Base-by-base conservation (phyloP, 2,113 vertebrate genomes). In the Polypterus senegalus region DNA sequence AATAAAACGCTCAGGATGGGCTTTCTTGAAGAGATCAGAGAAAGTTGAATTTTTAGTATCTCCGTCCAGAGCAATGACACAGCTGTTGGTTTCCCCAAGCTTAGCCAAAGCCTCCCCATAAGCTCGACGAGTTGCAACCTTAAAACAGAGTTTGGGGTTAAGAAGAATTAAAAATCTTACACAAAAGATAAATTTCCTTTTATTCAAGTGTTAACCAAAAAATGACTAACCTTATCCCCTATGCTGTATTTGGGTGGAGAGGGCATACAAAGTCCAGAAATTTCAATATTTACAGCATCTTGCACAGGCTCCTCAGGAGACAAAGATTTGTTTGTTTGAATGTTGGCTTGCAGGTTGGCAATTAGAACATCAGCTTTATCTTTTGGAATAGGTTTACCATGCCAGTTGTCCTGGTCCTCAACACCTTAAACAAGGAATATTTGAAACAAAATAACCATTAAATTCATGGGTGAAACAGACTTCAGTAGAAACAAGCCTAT, bases 41-140 rank as follows among this genome's bases (percentile, higher is more conserved):
- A 90, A 93, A 5, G 90, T 92, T 1, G 87, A 91, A 68, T 88
- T 91, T 65, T 89, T 93, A 43, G 87, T 90, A 72, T 92, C 86
- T n/a, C 87, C 83, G 59, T 92, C 88, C 3, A 92, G 75, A 3
- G 88, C 86, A 8, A 94, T 66, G 63, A 94, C 85, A 61, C 81
- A 82, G 48, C 77, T 11, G 54, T 86, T 91, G 1, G 71, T 63
- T 27, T 79, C 58, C 6, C 91, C 89, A 61, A 95, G 63, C 60
- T 75, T 92, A 10, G 81, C 83, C 69, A 95, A 71, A 3, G 91
- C 89, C 3, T 80, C 4, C 1, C 91, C 89, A 4, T 91, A 93
- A 0, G 89, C 91, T 61, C 76, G 81, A 27, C 86, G 77, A 6
- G 91, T 90, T 60, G 91, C 79, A 49, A 92, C 62, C 90, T n/a